These are phyloP conservation scores for Apaloderma vittatum DNA, from an alignment of 2,113 vertebrate species.

Conservation along the genomic window DNA sequence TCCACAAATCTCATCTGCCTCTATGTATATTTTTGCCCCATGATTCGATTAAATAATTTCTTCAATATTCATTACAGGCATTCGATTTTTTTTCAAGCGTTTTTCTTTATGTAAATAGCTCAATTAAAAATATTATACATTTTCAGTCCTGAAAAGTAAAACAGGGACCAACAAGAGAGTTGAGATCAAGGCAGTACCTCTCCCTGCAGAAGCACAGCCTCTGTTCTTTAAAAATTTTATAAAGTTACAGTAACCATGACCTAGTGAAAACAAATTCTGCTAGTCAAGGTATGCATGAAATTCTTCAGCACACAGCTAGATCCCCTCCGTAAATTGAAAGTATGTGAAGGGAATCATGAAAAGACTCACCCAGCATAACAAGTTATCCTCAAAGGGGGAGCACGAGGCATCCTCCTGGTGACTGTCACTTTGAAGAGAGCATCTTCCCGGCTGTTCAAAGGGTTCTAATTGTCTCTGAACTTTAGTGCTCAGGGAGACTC, in stretches of 20 bases:
- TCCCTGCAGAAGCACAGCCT: not conserved
- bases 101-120: not conserved
- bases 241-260: not conserved
- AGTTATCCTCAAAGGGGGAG: not conserved
- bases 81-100: not conserved
- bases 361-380: not conserved
- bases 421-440: not conserved
- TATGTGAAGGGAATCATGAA: not conserved
- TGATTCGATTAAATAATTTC: not conserved
- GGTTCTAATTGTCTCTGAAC: not conserved
- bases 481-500: not conserved
- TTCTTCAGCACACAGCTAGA: not conserved
- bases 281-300: not conserved
- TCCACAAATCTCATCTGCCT: not conserved
- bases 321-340: not conserved
- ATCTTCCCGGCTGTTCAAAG: not conserved
- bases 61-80: not conserved
- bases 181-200: not conserved
- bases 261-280: not conserved
- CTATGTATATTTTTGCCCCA: not conserved
- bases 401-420: not conserved
- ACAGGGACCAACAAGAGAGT: not conserved
- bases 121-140: rapidly evolving
- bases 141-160: not conserved
- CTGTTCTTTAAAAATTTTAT: not conserved